A percentile compares a stretch with the other conserved stretches of the same genome.
These are phyloP conservation scores for Phymastichus coffea DNA, from an alignment of 1,140 invertebrate species.

Conservation along the genomic window DNA sequence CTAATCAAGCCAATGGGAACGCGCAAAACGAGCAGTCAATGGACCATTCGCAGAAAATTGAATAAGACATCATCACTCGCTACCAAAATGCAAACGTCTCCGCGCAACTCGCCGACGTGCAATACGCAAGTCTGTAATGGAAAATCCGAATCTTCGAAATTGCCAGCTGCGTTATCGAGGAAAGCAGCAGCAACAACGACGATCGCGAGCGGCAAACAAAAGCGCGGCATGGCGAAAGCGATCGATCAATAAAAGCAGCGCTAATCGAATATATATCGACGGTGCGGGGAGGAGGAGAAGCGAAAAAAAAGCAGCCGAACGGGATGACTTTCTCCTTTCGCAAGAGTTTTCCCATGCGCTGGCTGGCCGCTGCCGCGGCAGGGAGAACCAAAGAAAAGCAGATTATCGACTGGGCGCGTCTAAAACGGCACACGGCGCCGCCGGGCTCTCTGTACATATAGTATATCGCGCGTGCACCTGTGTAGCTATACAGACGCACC, in stretches of 20 bases:
- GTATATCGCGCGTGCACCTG: too few species aligned
- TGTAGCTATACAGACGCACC: too few species aligned
- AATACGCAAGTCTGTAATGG: neutral
- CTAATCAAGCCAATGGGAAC: too few species aligned
- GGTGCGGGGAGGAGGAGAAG: neutral
- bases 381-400: conserved; percentile 27
- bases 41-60: neutral
- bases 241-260: conserved; percentile 16
- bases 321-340: conserved; percentile 27
- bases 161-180: conserved; percentile 1
- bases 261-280: conserved; percentile 23
- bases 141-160: neutral
- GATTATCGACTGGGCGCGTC: conserved; percentile 28
- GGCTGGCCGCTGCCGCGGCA: neutral
- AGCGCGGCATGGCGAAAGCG: conserved; percentile 8
- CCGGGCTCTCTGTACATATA: conserved; percentile 15
- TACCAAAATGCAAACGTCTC: neutral
- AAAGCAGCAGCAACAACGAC: too few species aligned
- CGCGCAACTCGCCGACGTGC: neutral
- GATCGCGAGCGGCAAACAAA: too few species aligned
- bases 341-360: conserved; percentile 24
- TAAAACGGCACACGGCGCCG: conserved; percentile 24
- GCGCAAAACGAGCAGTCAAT: neutral
- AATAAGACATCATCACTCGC: neutral
- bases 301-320: conserved; percentile 1